These are phyloP conservation scores for Listronotus bonariensis DNA, from an alignment of 1,140 invertebrate species.

Conservation along the genomic window DNA sequence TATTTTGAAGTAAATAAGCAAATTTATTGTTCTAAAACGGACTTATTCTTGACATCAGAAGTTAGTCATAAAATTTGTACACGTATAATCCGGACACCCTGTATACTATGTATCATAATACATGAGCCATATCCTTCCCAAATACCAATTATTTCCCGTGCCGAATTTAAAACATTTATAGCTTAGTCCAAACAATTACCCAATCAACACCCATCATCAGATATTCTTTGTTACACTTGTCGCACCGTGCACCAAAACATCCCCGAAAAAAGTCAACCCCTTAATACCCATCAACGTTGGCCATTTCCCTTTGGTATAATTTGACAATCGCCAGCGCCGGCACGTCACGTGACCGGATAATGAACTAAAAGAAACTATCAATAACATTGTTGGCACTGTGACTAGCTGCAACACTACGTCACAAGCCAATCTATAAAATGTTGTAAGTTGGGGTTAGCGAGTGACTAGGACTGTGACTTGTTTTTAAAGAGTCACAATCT, in stretches of 20 bases:
- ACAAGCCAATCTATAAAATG: too few species aligned
- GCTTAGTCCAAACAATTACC: conserved; percentile 21
- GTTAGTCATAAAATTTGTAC: too few species aligned
- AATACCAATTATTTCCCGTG: background rate
- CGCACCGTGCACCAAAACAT: background rate
- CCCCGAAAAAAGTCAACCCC: too few species aligned
- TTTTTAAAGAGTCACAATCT: conserved; percentile 33
- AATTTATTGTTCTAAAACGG: too few species aligned
- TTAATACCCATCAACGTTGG: conserved; percentile 20
- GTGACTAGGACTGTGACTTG: too few species aligned
- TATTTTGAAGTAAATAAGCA: too few species aligned
- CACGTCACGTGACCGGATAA: conserved; percentile 51
- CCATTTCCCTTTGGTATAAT: conserved; percentile 31
- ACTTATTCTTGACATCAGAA: too few species aligned
- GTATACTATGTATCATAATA: too few species aligned
- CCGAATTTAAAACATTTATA: background rate
- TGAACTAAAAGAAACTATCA: conserved; percentile 54
- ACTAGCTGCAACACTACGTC: background rate
- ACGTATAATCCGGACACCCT: too few species aligned
- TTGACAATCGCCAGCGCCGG: conserved; percentile 27
- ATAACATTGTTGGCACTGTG: conserved; percentile 48
- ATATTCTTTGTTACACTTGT: conserved; percentile 19
- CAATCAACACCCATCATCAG: conserved; percentile 17
- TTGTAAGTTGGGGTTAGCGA: too few species aligned
- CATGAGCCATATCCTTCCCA: too few species aligned